Percentiles rank a stretch among this genome's conserved stretches.
Evolutionary conservation across 1,140 invertebrate genomes (phyloP).

Genomic region (Drosophila grimshawi): DNA sequence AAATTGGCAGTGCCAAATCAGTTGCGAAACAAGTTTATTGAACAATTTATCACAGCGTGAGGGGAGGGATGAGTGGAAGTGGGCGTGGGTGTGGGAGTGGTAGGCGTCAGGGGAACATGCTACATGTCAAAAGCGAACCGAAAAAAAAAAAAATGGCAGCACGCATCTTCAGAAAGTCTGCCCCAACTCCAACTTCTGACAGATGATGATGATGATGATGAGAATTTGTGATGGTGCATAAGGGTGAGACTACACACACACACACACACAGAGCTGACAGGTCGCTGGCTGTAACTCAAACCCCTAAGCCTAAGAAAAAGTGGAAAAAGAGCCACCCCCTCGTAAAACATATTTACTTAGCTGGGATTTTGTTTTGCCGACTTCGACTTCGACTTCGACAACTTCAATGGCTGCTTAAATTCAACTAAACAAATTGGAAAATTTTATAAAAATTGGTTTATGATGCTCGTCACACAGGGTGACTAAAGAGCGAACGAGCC

Average conservation of each 20-base stretch:
- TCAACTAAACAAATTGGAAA: constrained; percentile 80
- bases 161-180: constrained; percentile 45
- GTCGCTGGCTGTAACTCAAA: constrained; percentile 20
- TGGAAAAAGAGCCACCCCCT: neutral
- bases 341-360: constrained; percentile 56
- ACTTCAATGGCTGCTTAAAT: constrained; percentile 55
- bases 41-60: constrained; percentile 67
- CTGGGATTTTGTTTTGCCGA: constrained; percentile 36
- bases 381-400: constrained; percentile 1
- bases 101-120: neutral
- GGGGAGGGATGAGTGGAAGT: neutral
- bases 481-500: neutral
- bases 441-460: constrained; percentile 82
- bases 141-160: constrained; percentile 54
- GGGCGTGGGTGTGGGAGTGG: neutral
- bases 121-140: constrained; percentile 52
- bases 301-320: constrained; percentile 3
- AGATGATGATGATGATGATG: constrained; percentile 22
- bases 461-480: constrained; percentile 51
- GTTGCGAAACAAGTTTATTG: constrained; percentile 81
- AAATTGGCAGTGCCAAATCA: constrained; percentile 71
- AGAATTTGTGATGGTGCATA: constrained; percentile 27
- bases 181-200: neutral
- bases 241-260: constrained; percentile 21
- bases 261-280: constrained; percentile 27